Base-by-base conservation (phyloP, 2,113 vertebrate species). In the Toxotes chatareus region DNA sequence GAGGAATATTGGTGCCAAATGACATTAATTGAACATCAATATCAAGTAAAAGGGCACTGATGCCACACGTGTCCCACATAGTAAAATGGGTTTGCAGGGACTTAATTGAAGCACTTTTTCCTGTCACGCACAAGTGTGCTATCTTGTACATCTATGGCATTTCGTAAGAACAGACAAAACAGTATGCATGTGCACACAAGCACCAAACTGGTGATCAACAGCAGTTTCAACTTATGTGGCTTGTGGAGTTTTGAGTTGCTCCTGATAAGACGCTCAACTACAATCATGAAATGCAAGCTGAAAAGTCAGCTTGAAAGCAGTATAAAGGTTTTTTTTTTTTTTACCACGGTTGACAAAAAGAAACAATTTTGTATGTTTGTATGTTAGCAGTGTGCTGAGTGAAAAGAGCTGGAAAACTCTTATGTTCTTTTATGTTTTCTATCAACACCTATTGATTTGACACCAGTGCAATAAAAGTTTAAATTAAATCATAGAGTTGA, bases 11-110 rank as follows among this genome's bases (percentile, higher is more conserved):
- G 34, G 56, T 59, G 53, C 65, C 47, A 86, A 86, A 69, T 70
- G 65, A 87, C 38, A 46, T 65, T 69, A 88, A 86, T 57, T 79
- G 77, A 86, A 80, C 72, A 69, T 76, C 72, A 40, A 61, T 76
- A 90, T 80, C 61, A 81, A 81, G 85, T 82, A 87, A 85, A 70
- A 44, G 68, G 31, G 31, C 55, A 73, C 31, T 27, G 47, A 64
- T 57, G 47, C 61, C 49, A 77, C 47, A 70, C 40, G 59, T 91
- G 86, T 75, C 82, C 86, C 81, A 90, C 85, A 84, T 89, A 85
- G 53, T 31, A 78, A 87, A 87, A 60, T 80, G 57, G 73, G 67
- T 88, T 85, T 85, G 40, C 38, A 55, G 34, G 36, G 64, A 80
- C 19, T 46, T 56, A 36, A 74, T 19, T 80, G 55, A 63, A 27